Evolutionary conservation across 2,113 vertebrate species (phyloP).

Genomic region (Smithornis capensis): DNA sequence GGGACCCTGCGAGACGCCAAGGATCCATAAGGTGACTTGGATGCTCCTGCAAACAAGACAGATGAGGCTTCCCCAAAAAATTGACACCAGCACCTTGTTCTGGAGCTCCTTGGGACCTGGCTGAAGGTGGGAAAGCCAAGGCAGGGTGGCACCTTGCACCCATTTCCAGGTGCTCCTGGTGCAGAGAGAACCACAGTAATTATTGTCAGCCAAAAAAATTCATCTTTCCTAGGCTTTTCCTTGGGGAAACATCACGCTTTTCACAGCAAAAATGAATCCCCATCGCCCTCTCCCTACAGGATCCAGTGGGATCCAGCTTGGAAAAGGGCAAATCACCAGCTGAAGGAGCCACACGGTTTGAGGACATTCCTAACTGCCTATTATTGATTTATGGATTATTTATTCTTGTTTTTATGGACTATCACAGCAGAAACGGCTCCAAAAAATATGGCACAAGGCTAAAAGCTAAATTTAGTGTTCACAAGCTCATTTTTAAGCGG

Average conservation of each 20-base stretch:
- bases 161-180: accelerated
- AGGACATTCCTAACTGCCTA: accelerated
- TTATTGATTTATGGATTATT: neutral
- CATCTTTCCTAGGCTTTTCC: accelerated
- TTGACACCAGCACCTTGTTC: accelerated
- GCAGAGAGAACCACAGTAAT: accelerated
- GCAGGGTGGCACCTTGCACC: neutral
- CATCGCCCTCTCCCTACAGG: accelerated
- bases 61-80: accelerated
- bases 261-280: accelerated
- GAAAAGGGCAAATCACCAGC: neutral
- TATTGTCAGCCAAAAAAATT: accelerated
- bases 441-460: neutral
- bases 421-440: neutral
- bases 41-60: neutral
- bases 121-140: neutral
- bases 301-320: neutral
- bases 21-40: neutral
- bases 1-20: accelerated
- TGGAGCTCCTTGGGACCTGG: neutral
- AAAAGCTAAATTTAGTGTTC: neutral
- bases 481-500: neutral
- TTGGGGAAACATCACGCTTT: accelerated
- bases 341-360: neutral
- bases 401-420: neutral